phyloP scores from a whole-genome alignment of 2,113 vertebrate genomes.

The Nyctereutes procyonoides region DNA sequence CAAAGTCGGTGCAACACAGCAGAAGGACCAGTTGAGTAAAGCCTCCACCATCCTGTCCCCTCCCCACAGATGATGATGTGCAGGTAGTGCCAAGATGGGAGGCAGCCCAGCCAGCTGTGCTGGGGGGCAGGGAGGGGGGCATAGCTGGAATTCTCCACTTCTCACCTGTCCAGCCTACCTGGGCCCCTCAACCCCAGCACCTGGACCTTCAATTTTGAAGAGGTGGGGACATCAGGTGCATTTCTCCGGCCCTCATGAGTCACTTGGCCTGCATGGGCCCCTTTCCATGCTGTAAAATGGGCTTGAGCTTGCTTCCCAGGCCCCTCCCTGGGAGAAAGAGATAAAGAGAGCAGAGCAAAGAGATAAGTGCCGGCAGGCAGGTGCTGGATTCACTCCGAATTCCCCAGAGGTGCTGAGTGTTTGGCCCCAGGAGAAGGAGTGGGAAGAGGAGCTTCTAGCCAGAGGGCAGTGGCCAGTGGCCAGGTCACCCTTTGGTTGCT shows the following conservation, averaged over 20 bases:
- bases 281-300: background rate
- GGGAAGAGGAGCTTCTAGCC: background rate
- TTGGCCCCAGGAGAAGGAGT: background rate
- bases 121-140: too few relatives aligned
- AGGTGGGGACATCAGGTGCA: background rate
- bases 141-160: background rate
- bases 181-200: too few relatives aligned
- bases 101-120: accelerated
- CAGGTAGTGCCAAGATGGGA: too few relatives aligned
- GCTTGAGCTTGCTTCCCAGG: background rate
- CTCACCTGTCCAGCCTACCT: background rate
- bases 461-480: background rate
- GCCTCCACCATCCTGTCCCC: accelerated
- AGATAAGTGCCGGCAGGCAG: background rate
- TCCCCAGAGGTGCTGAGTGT: background rate
- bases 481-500: background rate
- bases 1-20: background rate
- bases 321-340: background rate
- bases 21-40: background rate
- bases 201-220: background rate
- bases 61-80: accelerated
- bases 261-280: background rate
- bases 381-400: background rate
- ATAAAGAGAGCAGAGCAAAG: background rate
- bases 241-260: background rate